Evolutionary conservation across 1,140 invertebrate species (phyloP), one percentile per base, ranked within the genome.

Genomic region (Dendrolimus punctatus): DNA sequence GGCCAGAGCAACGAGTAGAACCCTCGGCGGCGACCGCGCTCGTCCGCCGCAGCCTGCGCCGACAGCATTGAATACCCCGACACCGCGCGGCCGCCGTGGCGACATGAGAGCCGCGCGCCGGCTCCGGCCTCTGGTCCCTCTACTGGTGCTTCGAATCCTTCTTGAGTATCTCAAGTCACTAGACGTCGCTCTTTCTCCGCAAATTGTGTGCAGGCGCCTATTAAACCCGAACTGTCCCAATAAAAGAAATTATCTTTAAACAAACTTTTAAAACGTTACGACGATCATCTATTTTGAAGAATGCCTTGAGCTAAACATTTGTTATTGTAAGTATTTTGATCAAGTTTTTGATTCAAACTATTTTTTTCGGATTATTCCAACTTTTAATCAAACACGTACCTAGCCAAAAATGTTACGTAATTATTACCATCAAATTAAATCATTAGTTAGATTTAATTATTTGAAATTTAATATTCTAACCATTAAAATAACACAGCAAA

Each of bases 111-210:
- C 71, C 68, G 68, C 64, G 64, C 76, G 79, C 67, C 71, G 77
- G 65, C 71, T 68, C 53, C 72, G 68, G 63, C 78, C 76, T 49
- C 71, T 73, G 52, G 73, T 80, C 46, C 71, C 76, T 48, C 59
- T 80, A 60, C 73, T 78, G 55, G 68, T 71, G 69, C 75, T 79
- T 64, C 76, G 76, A 54, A 76, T 77, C 64, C 68, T 79, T 52
- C 73, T 80, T 63, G 76, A 80, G 70, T 73, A 74, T 57, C 73
- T 80, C 66, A 79, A 76, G 61, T 77, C 80, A 42, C 67, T 79
- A 57, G 68, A 76, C 68, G 65, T 66, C 62, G 61, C 49, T 50
- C 62, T 49, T 50, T 53, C 43, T 64, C 66, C 52, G 46, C 58
- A 44, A 49, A 49, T 7, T 6, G 6, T 38, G 41, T 39, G 39